Evolutionary conservation across 92 coral and sea anemone species (phyloP).

Genomic region (Paramuricea clavata): DNA sequence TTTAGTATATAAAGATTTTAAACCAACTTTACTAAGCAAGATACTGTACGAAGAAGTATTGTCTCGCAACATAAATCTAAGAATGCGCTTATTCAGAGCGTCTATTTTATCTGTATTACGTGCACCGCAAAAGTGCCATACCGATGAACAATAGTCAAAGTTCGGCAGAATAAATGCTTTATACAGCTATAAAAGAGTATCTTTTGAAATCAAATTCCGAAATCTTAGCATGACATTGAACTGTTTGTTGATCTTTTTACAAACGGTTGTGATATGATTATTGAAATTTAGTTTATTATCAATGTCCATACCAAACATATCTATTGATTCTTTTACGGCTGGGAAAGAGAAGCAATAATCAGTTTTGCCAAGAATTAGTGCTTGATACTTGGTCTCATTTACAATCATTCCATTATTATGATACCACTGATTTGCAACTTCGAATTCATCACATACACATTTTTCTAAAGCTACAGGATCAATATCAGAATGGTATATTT

Average conservation of each 20-base stretch:
- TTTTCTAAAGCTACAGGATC: slow-evolving; percentile 23
- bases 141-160: slow-evolving; percentile 60
- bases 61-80: slow-evolving; percentile 34
- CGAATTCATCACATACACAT: slow-evolving; percentile 34
- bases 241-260: too few species aligned
- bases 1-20: too few species aligned
- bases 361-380: neutral
- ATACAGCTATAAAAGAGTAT: too few species aligned
- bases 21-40: too few species aligned
- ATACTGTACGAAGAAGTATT: neutral
- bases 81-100: slow-evolving; percentile 44
- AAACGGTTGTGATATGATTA: too few species aligned
- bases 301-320: too few species aligned
- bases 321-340: too few species aligned
- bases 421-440: slow-evolving; percentile 35
- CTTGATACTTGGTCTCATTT: slow-evolving; percentile 25
- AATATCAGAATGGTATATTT: slow-evolving; percentile 11
- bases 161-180: slow-evolving; percentile 63
- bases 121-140: slow-evolving; percentile 70
- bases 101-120: slow-evolving; percentile 49
- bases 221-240: too few species aligned
- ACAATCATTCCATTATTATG: slow-evolving; percentile 13
- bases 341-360: too few species aligned
- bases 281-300: too few species aligned
- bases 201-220: too few species aligned